Evolutionary conservation across 1,140 invertebrate species (phyloP).

Genomic region (Drosophila carrolli): DNA sequence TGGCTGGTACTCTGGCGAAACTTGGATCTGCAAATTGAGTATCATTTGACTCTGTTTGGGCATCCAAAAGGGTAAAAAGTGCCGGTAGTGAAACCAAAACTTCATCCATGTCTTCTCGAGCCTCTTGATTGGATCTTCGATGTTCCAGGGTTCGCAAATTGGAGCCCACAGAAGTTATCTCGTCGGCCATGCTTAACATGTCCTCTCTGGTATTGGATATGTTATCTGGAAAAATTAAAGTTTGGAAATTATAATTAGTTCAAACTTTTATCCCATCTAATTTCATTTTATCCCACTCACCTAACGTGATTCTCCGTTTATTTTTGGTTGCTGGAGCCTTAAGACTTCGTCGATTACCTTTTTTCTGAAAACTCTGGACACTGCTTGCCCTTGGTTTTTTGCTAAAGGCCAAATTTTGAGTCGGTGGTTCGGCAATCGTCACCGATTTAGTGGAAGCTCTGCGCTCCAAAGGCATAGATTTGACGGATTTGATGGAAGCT

Average conservation of each 20-base stretch:
- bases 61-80: constrained; percentile 4
- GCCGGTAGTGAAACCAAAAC: constrained; percentile 1
- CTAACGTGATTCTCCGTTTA: background rate
- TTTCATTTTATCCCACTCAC: background rate
- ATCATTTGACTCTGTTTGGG: background rate
- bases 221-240: background rate
- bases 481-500: background rate
- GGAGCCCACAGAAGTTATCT: background rate
- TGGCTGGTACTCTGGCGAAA: background rate
- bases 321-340: background rate
- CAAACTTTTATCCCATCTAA: too few species aligned
- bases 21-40: background rate
- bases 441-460: constrained; percentile 7
- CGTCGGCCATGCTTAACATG: background rate
- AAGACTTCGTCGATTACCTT: background rate
- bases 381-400: background rate
- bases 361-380: background rate
- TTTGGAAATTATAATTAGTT: too few species aligned
- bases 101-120: constrained; percentile 10
- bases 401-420: background rate
- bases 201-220: background rate
- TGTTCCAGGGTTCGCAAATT: constrained; percentile 3
- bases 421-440: background rate
- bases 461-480: background rate
- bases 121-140: background rate